These are phyloP conservation scores for Verasper variegatus DNA, from an alignment of 2,113 vertebrate genomes.

Conservation along the genomic window DNA sequence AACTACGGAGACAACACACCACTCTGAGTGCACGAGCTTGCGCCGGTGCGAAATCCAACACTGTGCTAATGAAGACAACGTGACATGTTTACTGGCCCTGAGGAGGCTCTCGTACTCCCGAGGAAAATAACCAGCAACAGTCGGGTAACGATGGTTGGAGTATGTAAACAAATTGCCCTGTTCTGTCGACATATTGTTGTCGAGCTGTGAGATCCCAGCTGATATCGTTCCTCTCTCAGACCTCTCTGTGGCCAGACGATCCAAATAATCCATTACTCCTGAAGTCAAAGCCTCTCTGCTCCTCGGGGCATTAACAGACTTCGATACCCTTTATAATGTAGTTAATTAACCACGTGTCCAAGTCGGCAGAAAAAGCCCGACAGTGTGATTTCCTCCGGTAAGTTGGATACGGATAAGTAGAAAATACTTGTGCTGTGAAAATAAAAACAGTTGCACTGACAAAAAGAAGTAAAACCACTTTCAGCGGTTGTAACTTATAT, in stretches of 20 bases:
- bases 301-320: slow-evolving; percentile 39
- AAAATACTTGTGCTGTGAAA: background rate
- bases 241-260: slow-evolving; percentile 21
- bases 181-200: slow-evolving; percentile 10
- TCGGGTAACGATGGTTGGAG: background rate
- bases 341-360: slow-evolving; percentile 15
- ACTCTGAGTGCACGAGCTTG: background rate
- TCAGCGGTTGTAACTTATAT: background rate
- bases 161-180: background rate
- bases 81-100: slow-evolving; percentile 13
- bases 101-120: background rate
- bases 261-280: slow-evolving; percentile 41
- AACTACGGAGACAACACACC: slow-evolving; percentile 12
- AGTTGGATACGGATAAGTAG: background rate
- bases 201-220: background rate
- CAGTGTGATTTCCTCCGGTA: slow-evolving; percentile 26
- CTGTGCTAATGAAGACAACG: background rate
- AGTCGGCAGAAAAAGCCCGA: slow-evolving; percentile 13
- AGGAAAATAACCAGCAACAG: too few relatives aligned
- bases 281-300: slow-evolving; percentile 35
- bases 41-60: too few relatives aligned
- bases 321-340: slow-evolving; percentile 27
- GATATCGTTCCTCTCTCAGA: background rate
- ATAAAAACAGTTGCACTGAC: background rate
- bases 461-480: background rate